Evolutionary conservation across 1,140 invertebrate species (phyloP).

Genomic region (Bombus sibiricus): DNA sequence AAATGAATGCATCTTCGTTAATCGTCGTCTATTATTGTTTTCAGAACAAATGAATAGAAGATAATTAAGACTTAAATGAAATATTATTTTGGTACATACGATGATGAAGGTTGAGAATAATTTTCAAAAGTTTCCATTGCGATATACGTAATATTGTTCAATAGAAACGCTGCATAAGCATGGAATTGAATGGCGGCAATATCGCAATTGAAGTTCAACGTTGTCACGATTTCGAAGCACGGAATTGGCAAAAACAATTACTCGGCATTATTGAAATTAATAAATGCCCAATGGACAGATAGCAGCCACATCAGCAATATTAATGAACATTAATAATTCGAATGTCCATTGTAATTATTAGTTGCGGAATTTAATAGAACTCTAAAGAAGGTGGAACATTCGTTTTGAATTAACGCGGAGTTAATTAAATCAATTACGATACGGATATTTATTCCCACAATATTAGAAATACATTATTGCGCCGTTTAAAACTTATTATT

Average conservation of each 20-base stretch:
- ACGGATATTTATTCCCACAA: background rate
- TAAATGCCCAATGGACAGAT: slow-evolving; percentile 11
- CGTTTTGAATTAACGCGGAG: background rate
- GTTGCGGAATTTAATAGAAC: slow-evolving; percentile 3
- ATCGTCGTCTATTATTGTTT: no score
- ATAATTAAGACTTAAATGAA: background rate
- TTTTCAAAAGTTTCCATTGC: no score
- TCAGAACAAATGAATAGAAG: background rate
- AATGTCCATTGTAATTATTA: slow-evolving; percentile 9
- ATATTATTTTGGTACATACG: background rate
- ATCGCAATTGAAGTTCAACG: background rate
- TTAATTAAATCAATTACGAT: slow-evolving; percentile 20
- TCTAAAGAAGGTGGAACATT: background rate
- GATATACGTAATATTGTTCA: background rate
- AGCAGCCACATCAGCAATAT: background rate
- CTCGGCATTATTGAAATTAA: slow-evolving; percentile 12
- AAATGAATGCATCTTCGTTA: background rate
- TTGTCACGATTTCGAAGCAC: slow-evolving; percentile 13
- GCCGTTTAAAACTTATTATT: background rate
- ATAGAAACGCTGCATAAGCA: background rate
- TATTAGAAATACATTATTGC: background rate
- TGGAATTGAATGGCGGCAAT: background rate
- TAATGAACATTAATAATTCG: slow-evolving; percentile 24
- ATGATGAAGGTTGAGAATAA: background rate
- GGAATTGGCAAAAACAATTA: slow-evolving; percentile 15